Percentiles rank a stretch among this genome's conserved stretches.
These are phyloP conservation scores for Alethe castanea DNA, from an alignment of 2,113 vertebrate genomes.

Conservation along the genomic window DNA sequence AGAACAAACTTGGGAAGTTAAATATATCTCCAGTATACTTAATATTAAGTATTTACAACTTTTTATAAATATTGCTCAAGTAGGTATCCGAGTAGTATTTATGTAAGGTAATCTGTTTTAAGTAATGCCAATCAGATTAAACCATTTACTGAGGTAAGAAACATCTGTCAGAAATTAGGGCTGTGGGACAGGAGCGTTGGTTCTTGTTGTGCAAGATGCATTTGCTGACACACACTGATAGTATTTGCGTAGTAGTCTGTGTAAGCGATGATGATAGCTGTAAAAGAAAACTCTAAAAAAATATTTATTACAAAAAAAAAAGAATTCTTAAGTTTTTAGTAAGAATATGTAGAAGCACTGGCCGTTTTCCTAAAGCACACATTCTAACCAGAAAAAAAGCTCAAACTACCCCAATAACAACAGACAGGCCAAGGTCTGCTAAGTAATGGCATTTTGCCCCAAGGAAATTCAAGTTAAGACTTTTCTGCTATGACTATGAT, in stretches of 20 bases:
- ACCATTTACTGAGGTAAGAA: neutral
- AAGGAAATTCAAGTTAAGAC: neutral
- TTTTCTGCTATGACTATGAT: neutral
- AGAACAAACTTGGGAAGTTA: neutral
- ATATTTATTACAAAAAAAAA: neutral
- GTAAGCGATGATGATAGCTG: neutral
- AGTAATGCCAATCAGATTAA: conserved; percentile 1
- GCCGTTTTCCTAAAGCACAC: neutral
- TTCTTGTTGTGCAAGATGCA: neutral
- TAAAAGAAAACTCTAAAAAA: neutral
- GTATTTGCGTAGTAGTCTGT: neutral
- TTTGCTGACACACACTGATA: neutral
- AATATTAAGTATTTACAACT: neutral
- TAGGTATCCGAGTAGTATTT: neutral
- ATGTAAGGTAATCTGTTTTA: neutral
- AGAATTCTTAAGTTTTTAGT: fast-evolving
- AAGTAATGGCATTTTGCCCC: neutral
- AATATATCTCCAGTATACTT: neutral
- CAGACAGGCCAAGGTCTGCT: neutral
- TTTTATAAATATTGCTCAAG: neutral
- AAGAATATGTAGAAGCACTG: neutral
- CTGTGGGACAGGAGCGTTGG: fast-evolving
- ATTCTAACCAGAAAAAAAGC: neutral
- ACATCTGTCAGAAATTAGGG: neutral
- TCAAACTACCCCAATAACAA: neutral